Evolutionary conservation across 2,888 invertebrate species (phyloP), one percentile per base, ranked within the genome.

Genomic region (Nasonia oneida): DNA sequence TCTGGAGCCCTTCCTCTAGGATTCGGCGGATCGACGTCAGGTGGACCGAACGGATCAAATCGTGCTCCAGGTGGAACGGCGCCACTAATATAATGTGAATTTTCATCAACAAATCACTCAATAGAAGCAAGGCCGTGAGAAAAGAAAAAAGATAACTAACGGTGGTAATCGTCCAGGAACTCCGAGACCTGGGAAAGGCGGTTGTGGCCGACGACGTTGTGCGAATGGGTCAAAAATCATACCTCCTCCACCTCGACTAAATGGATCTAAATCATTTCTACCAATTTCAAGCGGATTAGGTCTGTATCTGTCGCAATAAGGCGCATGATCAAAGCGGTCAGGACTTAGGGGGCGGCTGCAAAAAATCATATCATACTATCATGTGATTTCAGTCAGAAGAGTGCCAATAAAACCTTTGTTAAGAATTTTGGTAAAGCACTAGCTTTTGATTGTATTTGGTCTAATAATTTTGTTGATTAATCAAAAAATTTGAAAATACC

Each of bases 1-100:
- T 96, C 96, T 0, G 96, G 96, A 70, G 88, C 75, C 47, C 88
- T 86, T 0, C 94, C 94, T 77, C 91, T 91, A 12, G 90, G 90
- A 77, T 92, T 89, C 5, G 94, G 94, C 18, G 74, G 84, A 50
- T 89, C 82, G 3, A 87, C 12, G 57, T 93, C 95, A 8, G 95
- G 95, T 0, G 97, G 97, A 0, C 96, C 96, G 92, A 97, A 96
- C 0, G 98, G 98, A 94, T 98, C 98, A 93, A 97, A 98, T 83
- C 98, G 95, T 3, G 97, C 97, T 18, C 97, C 97, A 0, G 97
- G 97, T 1, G 97, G 97, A 15, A 96, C 90, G 0, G 95, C 94
- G 14, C 95, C 96, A 50, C 96, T 96, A 92, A 70, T 92, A 92
- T 86, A 83, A 83, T 78, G 70, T 29, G 10, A 61, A 64, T 73